Evolutionary conservation across 2,797 vertebrate genomes (phyloP).

Genomic region (Masticophis lateralis): DNA sequence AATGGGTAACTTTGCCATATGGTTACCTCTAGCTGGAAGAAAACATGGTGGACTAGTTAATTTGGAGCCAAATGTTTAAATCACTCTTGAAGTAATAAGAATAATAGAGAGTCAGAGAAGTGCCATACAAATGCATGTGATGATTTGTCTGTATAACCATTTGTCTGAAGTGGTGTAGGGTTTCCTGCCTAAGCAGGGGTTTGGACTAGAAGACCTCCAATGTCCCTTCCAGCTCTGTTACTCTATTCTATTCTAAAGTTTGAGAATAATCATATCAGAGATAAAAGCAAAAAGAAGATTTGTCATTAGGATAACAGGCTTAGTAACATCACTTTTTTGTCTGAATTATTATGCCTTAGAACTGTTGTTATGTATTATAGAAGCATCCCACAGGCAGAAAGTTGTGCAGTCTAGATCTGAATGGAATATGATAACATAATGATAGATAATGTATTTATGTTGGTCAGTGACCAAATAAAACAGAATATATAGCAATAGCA

Average conservation of each 20-base stretch:
- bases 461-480: not conserved
- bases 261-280: slow-evolving; percentile 1
- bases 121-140: not conserved
- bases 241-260: too few species aligned
- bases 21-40: not conserved
- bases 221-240: too few species aligned
- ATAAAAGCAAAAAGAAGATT: not conserved
- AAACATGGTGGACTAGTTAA: not conserved
- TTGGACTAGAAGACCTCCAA: too few species aligned
- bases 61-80: not conserved
- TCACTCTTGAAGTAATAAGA: not conserved
- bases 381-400: not conserved
- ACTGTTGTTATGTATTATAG: not conserved
- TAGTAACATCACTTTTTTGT: not conserved
- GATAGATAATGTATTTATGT: not conserved
- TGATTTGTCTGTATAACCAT: too few species aligned
- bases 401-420: not conserved
- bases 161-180: too few species aligned
- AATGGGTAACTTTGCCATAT: not conserved
- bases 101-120: not conserved
- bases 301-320: not conserved
- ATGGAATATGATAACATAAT: not conserved
- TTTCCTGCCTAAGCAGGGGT: too few species aligned
- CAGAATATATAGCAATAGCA: not conserved
- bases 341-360: not conserved